phyloP scores from a whole-genome alignment of 1,140 invertebrate species.

The Laodelphax striatellus region DNA sequence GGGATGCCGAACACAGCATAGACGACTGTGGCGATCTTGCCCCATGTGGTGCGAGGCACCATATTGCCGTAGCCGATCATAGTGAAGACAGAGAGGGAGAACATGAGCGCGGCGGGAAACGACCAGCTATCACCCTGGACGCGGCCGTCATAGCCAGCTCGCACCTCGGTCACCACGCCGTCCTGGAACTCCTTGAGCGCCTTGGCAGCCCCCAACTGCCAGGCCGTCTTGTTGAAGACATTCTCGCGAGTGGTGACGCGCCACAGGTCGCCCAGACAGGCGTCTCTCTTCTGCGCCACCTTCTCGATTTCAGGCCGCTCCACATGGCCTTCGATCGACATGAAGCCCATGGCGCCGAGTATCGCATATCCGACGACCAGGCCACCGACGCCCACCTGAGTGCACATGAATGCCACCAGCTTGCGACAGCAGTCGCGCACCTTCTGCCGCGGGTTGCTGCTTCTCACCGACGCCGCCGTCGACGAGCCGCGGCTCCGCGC shows the following conservation, averaged over 20 bases:
- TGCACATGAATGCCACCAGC: constrained; percentile 81
- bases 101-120: constrained; percentile 78
- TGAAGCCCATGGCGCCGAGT: constrained; percentile 84
- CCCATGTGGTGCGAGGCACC: constrained; percentile 79
- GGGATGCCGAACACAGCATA: constrained; percentile 95
- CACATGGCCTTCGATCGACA: constrained; percentile 63
- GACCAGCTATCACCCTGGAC: constrained; percentile 62
- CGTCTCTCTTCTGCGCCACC: constrained; percentile 37
- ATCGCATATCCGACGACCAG: constrained; percentile 91
- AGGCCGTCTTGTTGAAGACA: constrained; percentile 60
- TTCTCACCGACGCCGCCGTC: constrained; percentile 39
- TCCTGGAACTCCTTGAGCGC: constrained; percentile 59
- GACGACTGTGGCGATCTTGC: constrained; percentile 82
- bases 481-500: constrained; percentile 53
- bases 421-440: constrained; percentile 73
- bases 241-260: constrained; percentile 56
- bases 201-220: constrained; percentile 49
- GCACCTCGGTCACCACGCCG: constrained; percentile 53
- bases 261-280: constrained; percentile 56
- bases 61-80: constrained; percentile 95
- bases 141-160: constrained; percentile 65
- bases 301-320: constrained; percentile 42
- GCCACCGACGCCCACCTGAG: constrained; percentile 87
- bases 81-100: constrained; percentile 73
- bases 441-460: constrained; percentile 54